Base-by-base conservation (phyloP, 2,113 vertebrate genomes). In the Ariopsis seemanni region DNA sequence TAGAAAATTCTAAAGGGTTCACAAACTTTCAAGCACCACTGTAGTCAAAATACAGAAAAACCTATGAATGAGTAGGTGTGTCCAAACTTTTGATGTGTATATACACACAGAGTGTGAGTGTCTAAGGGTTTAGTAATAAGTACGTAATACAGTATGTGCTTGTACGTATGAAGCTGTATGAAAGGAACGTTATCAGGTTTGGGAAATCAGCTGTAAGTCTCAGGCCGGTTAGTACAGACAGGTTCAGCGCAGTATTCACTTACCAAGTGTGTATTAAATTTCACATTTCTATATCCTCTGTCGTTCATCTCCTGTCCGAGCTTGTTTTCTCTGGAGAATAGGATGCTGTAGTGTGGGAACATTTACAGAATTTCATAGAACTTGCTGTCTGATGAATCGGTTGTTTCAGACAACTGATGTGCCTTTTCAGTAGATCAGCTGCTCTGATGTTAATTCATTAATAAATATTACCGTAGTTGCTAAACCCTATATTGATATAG, bases 211-310 rank as follows among this genome's bases (percentile, higher is more conserved):
- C 72, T n/a, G 20, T 27, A 53, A 58, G 72, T 50, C 67, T 74
- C 83, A 60, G 57, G 1, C 63, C 34, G 15, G 53, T 58, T 85
- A 53, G 57, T 60, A 50, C 4, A 85, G 42, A 63, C 72, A 65
- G 34, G 60, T 74, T 85, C 18, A 58, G 30, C 69, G 5, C n/a
- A 84, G 65, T 58, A 57, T 84, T 84, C 52, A 58, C 9, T 84
- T 57, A 42, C 65, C 52, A 72, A 20, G 9, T 57, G 65, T 15
- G 14, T 34, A 72, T 84, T 42, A 55, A 58, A 34, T 72, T 84
- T 69, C 83, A 25, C 58, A 48, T 84, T 84, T 72, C 65, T 62
- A 48, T 81, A 34, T 30, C 18, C 30, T 42, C 30, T 62, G 57
- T 62, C 5, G 10, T 42, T 81, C 77, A 53, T 81, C 50, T 30